These are phyloP conservation scores for Gandaritis pyraliata DNA, from an alignment of 2,888 invertebrate species.

Conservation along the genomic window DNA sequence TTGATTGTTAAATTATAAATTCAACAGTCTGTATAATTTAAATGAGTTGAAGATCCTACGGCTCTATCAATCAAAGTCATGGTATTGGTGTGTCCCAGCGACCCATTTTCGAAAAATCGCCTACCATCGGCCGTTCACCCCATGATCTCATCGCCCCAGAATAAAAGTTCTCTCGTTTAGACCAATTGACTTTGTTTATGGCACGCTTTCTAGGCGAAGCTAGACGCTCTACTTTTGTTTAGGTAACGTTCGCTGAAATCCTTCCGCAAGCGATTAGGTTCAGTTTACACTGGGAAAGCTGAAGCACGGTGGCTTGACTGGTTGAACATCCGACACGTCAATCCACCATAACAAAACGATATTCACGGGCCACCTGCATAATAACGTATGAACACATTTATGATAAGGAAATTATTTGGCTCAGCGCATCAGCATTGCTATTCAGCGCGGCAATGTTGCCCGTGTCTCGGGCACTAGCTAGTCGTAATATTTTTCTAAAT, in stretches of 20 bases:
- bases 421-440: no score
- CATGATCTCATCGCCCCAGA: constrained; percentile 80
- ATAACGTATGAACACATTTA: no score
- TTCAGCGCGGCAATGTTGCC: no score
- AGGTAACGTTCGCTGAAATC: constrained; percentile 53
- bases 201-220: constrained; percentile 72
- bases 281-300: constrained; percentile 2
- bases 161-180: constrained; percentile 76
- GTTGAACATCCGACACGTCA: background rate
- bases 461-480: no score
- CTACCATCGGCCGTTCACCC: constrained; percentile 74
- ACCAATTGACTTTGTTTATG: constrained; percentile 79
- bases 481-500: no score
- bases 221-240: constrained; percentile 68
- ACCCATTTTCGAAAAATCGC: constrained; percentile 65
- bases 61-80: constrained; percentile 65
- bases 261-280: constrained; percentile 47
- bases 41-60: background rate
- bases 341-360: no score
- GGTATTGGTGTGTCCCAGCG: constrained; percentile 58
- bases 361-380: no score
- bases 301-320: background rate
- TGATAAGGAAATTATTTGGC: no score
- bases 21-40: background rate
- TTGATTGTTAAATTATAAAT: no score